phyloP scores from a whole-genome alignment of 2,888 invertebrate species.

The Hanleya hanleyi region DNA sequence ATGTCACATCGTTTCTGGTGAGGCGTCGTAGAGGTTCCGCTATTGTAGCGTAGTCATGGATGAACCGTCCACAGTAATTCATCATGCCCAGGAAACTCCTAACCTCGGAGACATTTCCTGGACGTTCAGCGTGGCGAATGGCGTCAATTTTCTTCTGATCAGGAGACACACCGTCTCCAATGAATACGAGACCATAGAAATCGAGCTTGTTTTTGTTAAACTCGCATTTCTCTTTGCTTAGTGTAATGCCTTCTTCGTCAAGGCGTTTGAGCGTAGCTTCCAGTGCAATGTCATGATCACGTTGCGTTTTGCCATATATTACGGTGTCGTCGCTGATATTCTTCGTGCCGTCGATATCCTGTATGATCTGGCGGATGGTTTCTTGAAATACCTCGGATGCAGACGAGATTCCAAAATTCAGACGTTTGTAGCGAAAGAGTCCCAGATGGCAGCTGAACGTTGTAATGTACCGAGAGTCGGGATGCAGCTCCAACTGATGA shows the following conservation, averaged over 20 bases:
- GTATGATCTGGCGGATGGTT: conserved; percentile 26
- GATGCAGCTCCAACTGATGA: conserved; percentile 45
- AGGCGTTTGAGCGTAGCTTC: conserved; percentile 26
- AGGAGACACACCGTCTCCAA: conserved; percentile 16
- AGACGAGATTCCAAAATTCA: conserved; percentile 41
- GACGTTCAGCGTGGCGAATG: conserved; percentile 33
- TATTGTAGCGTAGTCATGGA: conserved; percentile 37
- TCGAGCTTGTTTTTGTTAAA: neutral
- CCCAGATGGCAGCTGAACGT: conserved; percentile 42
- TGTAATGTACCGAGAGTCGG: conserved; percentile 40
- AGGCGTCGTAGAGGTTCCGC: conserved; percentile 43
- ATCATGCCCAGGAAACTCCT: conserved; percentile 44
- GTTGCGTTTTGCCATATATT: conserved; percentile 33
- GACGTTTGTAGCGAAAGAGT: conserved; percentile 37
- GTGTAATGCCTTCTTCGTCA: conserved; percentile 14
- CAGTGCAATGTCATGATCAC: conserved; percentile 35
- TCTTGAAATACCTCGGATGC: conserved; percentile 43
- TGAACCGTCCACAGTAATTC: conserved; percentile 45
- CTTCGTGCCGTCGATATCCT: conserved; percentile 24
- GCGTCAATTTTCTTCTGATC: conserved; percentile 42
- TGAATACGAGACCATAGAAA: conserved; percentile 1
- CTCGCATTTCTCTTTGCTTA: neutral
- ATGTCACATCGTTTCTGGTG: conserved; percentile 35
- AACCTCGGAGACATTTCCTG: conserved; percentile 42
- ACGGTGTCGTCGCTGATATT: conserved; percentile 48